These are phyloP conservation scores for Iselma pallidipennis DNA, from an alignment of 2,888 invertebrate species.

Conservation along the genomic window DNA sequence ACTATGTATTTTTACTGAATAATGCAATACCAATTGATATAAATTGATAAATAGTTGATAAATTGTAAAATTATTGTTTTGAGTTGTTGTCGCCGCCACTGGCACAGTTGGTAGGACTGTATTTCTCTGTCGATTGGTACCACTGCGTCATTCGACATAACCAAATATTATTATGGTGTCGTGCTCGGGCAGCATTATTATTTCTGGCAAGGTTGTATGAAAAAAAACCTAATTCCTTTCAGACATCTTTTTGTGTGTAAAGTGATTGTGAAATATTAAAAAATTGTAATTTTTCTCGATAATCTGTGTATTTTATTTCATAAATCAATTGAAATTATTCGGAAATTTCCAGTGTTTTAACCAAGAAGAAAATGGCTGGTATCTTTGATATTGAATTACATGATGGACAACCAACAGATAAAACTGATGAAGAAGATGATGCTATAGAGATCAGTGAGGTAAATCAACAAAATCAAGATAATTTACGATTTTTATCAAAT, in stretches of 20 bases:
- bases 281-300: too few relatives aligned
- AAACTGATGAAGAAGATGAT: constrained; percentile 76
- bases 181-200: constrained; percentile 28
- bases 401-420: constrained; percentile 64
- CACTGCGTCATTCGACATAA: constrained; percentile 34
- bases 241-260: neutral
- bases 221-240: too few relatives aligned
- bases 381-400: constrained; percentile 93
- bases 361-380: constrained; percentile 68
- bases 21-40: neutral
- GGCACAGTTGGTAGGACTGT: neutral
- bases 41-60: neutral
- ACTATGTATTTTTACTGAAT: neutral
- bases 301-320: too few relatives aligned
- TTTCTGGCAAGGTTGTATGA: constrained; percentile 21
- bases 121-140: constrained; percentile 23
- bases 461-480: constrained; percentile 46
- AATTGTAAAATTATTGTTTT: neutral
- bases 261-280: neutral
- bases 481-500: neutral
- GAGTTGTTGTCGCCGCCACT: neutral
- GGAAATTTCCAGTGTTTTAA: constrained; percentile 2
- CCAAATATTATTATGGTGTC: constrained; percentile 39
- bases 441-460: constrained; percentile 88
- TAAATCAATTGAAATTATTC: constrained; percentile 4